A percentile compares a stretch with the other conserved stretches of the same genome.
These are phyloP conservation scores for Brienomyrus brachyistius DNA, from an alignment of 2,113 vertebrate genomes.

Conservation along the genomic window DNA sequence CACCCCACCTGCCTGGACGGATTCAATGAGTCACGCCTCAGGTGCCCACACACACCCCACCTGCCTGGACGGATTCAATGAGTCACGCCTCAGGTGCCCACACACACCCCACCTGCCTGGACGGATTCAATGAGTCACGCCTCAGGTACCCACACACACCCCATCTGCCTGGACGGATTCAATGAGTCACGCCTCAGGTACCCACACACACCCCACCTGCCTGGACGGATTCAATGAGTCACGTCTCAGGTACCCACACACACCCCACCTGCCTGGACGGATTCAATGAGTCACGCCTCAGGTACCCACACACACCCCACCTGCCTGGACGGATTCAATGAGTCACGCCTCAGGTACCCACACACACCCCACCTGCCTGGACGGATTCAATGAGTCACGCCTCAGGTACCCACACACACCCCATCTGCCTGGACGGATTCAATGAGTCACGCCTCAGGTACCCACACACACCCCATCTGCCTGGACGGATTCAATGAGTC, in stretches of 20 bases:
- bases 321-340: neutral
- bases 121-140: neutral
- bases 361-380: neutral
- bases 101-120: neutral
- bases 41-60: neutral
- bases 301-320: conserved; percentile 38
- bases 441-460: conserved; percentile 80
- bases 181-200: neutral
- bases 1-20: neutral
- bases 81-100: neutral
- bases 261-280: conserved; percentile 59
- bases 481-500: conserved; percentile 60
- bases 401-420: conserved; percentile 43
- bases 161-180: neutral
- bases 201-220: no score
- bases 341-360: neutral
- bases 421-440: conserved; percentile 73
- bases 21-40: neutral
- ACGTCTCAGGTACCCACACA: conserved; percentile 63
- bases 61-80: neutral
- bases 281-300: conserved; percentile 64
- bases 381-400: neutral
- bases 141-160: neutral
- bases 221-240: conserved; percentile 84
- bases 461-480: conserved; percentile 50